Evolutionary conservation across 2,113 vertebrate genomes (phyloP).

Genomic region (Mobula birostris): DNA sequence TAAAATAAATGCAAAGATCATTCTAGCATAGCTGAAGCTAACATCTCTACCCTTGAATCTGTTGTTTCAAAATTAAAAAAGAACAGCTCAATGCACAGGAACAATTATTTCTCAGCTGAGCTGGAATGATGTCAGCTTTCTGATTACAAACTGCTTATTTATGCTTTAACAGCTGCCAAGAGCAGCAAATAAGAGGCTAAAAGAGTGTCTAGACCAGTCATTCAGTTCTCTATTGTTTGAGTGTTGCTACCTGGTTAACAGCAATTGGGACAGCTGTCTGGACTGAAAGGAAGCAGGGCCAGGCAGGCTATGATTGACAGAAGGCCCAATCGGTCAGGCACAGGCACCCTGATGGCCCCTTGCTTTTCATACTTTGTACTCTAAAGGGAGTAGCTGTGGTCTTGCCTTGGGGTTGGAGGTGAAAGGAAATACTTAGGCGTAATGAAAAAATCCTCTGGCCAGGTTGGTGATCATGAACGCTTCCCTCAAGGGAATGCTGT

Average conservation of each 20-base stretch:
- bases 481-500: constrained; percentile 49
- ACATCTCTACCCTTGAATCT: constrained; percentile 63
- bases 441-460: constrained; percentile 70
- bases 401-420: constrained; percentile 69
- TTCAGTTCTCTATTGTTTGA: constrained; percentile 77
- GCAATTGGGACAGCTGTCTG: constrained; percentile 77
- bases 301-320: constrained; percentile 71
- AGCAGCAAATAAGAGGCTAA: constrained; percentile 83
- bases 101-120: constrained; percentile 74
- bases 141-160: constrained; percentile 85
- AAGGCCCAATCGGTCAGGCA: constrained; percentile 64
- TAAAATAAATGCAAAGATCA: constrained; percentile 61
- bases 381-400: constrained; percentile 60
- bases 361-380: constrained; percentile 61
- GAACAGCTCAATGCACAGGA: constrained; percentile 65
- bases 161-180: constrained; percentile 84
- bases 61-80: constrained; percentile 52
- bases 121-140: constrained; percentile 78
- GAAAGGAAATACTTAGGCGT: constrained; percentile 69
- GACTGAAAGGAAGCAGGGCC: constrained; percentile 69
- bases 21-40: constrained; percentile 61
- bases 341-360: constrained; percentile 60
- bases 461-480: constrained; percentile 67
- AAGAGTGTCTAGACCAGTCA: constrained; percentile 83
- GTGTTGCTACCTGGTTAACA: constrained; percentile 80